Base-by-base conservation (phyloP, 2,797 vertebrate species). In the Lithobates sylvaticus region DNA sequence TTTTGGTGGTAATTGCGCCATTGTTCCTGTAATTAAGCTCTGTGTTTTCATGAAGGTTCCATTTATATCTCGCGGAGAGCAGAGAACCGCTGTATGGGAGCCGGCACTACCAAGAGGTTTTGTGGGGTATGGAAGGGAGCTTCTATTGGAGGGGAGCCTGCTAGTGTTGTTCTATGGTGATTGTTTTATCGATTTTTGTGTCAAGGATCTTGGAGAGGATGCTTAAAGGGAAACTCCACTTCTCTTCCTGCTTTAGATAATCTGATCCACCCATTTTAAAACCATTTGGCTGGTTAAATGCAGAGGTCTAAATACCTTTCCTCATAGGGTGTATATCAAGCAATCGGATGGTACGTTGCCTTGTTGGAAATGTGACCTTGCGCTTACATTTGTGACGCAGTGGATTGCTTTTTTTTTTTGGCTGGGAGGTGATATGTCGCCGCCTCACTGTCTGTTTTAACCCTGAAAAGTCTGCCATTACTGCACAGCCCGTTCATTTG, bases 1-100 rank as follows among this genome's bases (percentile, higher is more conserved):
- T 84, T 87, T 87, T 87, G 76, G 69, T 74, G 81, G 86, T 87
- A 87, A 87, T 87, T 87, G 86, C 76, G 81, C 86, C 76, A 84
- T 87, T 87, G 86, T 87, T 79, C 81, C 81, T 78, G 81, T 87
- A 87, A 87, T 87, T 84, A 87, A 84, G 76, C 81, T 75, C 76
- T 79, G 86, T 87, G 81, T 84, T 87, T 83, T 79, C 44, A n/a
- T 34, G 86, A 77, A 47, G 86, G 58, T 58, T 84, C 81, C 81
- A 69, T 87, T 87, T 87, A 79, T 87, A 84, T 79, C 81, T 78
- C 64, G 10, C 61, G 21, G 68, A 61, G 86, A 69, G 76, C 86
- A 79, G 54, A 78, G 75, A 78, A 77, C 65, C 27, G 68, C 67
- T 47, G 73, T 39, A 58, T 78, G 44, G 74, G 73, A 81, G 84